These are phyloP conservation scores for Phortica magna DNA, from an alignment of 2,888 invertebrate genomes.

Conservation along the genomic window DNA sequence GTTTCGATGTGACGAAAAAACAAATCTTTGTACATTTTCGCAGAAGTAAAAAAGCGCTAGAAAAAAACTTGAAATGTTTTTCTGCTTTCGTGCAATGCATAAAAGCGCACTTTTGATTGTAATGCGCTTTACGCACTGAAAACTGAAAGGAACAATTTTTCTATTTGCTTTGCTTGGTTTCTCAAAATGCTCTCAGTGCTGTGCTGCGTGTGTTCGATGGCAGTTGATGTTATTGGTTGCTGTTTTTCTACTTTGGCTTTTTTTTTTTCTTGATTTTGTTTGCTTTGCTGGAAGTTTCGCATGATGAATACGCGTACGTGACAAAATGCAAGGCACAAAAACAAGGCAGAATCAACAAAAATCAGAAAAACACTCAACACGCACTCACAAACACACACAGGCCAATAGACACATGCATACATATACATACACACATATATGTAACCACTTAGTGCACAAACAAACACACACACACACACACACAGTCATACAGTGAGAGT, in stretches of 20 bases:
- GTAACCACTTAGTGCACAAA: neutral
- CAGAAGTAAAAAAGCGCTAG: too few relatives aligned
- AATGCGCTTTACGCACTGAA: conserved; percentile 12
- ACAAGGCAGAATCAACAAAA: conserved; percentile 30
- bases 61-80: too few relatives aligned
- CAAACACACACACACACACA: conserved; percentile 6
- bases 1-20: too few relatives aligned
- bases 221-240: neutral
- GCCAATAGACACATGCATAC: conserved; percentile 8
- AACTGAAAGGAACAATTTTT: neutral
- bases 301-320: conserved; percentile 30
- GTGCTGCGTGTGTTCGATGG: neutral
- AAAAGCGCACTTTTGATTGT: neutral
- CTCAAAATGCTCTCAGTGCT: neutral
- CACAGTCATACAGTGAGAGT: neutral
- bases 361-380: conserved; percentile 2
- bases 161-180: neutral
- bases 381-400: neutral
- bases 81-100: too few relatives aligned
- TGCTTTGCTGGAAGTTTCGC: neutral
- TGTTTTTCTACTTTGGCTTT: neutral
- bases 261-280: neutral
- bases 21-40: too few relatives aligned
- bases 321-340: conserved; percentile 26
- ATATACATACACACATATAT: neutral